Evolutionary conservation across 2,113 vertebrate genomes (phyloP), one percentile per base, ranked within the genome.

Genomic region (Macquaria australasica): DNA sequence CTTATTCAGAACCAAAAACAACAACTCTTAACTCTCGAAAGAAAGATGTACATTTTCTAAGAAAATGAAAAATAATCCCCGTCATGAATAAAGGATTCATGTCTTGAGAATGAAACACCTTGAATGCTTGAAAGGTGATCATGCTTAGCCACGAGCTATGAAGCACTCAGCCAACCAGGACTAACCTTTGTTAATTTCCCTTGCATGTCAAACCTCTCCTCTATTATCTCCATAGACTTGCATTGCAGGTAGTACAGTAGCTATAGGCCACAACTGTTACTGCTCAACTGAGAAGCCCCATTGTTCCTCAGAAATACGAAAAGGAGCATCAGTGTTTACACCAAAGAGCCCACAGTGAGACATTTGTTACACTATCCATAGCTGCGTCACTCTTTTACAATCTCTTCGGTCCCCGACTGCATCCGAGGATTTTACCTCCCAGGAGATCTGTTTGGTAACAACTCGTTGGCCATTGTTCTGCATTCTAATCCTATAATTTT

Each of bases 341-440:
- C 79, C 66, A 82, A 89, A 91, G 58, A 81, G 85, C 92, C 88
- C 63, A 71, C 37, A 69, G 92, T 87, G 64, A 73, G 81, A 87
- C 69, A 86, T 94, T 89, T 91, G 92, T 94, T 79, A 94, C 82
- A 69, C 25, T 89, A 92, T 91, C 82, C 75, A 75, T 11, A 23
- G 25, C 82, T 88, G 83, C 25, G 73, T 92, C 93, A 93, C 66
- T 56, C 59, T 25, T 70, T 66, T 70, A 68, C 37, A 60, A 41
- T 73, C n/a, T 77, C 64, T 66, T 59, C 39, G 21, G 21, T 80
- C 56, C 25, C 25, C 2, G 10, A 3, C 23, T 73, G 34, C 1
- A 1, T 58, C 23, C n/a, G 5, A 75, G 37, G 53, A 75, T 18
- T 75, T 64, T 28, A 63, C 31, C 56, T 83, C 50, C 51, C 25